Percentiles rank a stretch among this genome's conserved stretches.
Evolutionary conservation across 2,888 invertebrate species (phyloP).

Genomic region (Gordius sp.): DNA sequence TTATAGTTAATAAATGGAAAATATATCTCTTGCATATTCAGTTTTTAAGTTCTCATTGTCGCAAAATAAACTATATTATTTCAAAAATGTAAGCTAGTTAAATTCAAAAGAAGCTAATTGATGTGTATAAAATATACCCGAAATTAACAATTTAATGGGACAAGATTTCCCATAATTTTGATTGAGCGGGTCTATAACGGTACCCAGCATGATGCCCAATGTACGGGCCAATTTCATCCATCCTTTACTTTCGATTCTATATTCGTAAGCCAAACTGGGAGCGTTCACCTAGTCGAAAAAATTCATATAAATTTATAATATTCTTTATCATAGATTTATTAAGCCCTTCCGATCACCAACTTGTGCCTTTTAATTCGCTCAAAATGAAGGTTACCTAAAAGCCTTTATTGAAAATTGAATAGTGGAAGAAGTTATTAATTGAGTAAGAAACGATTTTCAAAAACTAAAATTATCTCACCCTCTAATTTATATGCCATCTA

Average conservation of each 20-base stretch:
- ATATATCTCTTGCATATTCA: neutral
- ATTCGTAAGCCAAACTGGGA: neutral
- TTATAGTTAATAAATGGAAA: neutral
- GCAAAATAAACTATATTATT: neutral
- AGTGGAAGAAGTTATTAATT: no score
- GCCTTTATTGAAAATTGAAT: no score
- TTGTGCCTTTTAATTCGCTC: no score
- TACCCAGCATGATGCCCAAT: neutral
- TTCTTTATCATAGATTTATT: no score
- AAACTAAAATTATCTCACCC: no score
- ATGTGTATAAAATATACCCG: no score
- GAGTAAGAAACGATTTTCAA: no score
- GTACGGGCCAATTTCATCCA: conserved; percentile 5
- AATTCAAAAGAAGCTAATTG: neutral
- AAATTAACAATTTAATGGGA: neutral
- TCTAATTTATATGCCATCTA: no score
- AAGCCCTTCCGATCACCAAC: no score
- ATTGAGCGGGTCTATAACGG: neutral
- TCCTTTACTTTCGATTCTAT: neutral
- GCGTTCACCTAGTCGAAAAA: neutral
- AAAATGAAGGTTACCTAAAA: no score
- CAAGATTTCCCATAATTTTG: neutral
- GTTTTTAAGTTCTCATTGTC: no score
- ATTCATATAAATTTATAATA: neutral
- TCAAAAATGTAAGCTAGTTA: neutral